These are phyloP conservation scores for Tetrapedia diversipes DNA, from an alignment of 2,888 invertebrate genomes.

Conservation along the genomic window DNA sequence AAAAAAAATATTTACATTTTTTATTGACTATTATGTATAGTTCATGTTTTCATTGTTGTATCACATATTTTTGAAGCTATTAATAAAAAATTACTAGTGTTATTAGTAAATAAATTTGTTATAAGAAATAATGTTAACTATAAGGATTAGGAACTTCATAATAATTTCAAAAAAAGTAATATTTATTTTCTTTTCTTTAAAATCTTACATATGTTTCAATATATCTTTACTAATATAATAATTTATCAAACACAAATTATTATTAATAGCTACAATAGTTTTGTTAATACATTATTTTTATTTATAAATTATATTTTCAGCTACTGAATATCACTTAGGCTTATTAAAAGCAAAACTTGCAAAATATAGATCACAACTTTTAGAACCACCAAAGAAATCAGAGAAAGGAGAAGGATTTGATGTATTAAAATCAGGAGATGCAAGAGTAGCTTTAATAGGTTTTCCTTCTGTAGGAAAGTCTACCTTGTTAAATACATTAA, in stretches of 20 bases:
- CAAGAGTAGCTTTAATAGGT: conserved; percentile 97
- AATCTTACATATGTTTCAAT: neutral
- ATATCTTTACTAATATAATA: neutral
- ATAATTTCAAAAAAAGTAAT: neutral
- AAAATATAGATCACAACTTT: conserved; percentile 95
- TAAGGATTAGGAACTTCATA: neutral
- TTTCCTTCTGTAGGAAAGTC: conserved; percentile 99
- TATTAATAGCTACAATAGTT: neutral
- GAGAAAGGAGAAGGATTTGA: conserved; percentile 99
- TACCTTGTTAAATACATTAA: conserved; percentile 96
- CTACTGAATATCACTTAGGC: conserved; percentile 99
- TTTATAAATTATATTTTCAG: conserved; percentile 84
- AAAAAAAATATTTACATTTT: neutral
- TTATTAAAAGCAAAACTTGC: conserved; percentile 98
- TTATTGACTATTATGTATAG: neutral
- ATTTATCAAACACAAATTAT: no score
- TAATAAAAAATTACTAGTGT: neutral
- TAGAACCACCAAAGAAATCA: conserved; percentile 97
- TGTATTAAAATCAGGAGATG: conserved; percentile 99
- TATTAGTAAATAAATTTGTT: neutral
- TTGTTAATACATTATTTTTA: neutral
- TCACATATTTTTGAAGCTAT: neutral
- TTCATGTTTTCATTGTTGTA: neutral
- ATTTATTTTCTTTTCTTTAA: neutral
- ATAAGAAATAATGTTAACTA: neutral